These are phyloP conservation scores for Odontomachus brunneus DNA, from an alignment of 1,140 invertebrate species.

Conservation along the genomic window DNA sequence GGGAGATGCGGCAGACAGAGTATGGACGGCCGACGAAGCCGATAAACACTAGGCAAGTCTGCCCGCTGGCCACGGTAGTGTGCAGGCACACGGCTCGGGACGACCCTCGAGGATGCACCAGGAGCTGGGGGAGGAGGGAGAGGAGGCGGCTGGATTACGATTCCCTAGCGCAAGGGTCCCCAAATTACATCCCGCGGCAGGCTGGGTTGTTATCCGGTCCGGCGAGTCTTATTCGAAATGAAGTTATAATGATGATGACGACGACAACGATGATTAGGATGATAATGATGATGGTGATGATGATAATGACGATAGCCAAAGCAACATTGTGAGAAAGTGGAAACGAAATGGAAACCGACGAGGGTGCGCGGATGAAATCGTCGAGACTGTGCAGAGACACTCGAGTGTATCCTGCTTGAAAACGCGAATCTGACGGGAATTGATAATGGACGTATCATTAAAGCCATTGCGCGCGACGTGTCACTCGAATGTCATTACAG, in stretches of 20 bases:
- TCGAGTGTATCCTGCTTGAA: too few relatives aligned
- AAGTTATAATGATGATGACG: conserved; percentile 44
- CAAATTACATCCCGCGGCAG: conserved; percentile 47
- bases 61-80: conserved; percentile 8
- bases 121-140: too few relatives aligned
- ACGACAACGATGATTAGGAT: conserved; percentile 44
- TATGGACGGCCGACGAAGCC: conserved; percentile 37
- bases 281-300: too few relatives aligned
- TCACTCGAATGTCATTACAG: too few relatives aligned
- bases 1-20: conserved; percentile 37
- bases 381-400: too few relatives aligned
- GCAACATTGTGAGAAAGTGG: neutral
- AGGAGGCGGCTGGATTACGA: conserved; percentile 9
- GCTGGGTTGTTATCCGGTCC: conserved; percentile 19
- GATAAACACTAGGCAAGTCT: conserved; percentile 48
- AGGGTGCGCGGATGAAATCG: too few relatives aligned
- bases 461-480: too few relatives aligned
- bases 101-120: conserved; percentile 36
- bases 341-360: too few relatives aligned
- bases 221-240: conserved; percentile 40
- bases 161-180: neutral
- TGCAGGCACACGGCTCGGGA: neutral
- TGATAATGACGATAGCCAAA: conserved; percentile 6
- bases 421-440: too few relatives aligned
- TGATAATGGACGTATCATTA: too few relatives aligned